Evolutionary conservation across 2,113 vertebrate genomes (phyloP), one percentile per base, ranked within the genome.

Genomic region (Cryptomyrus ogoouensis): DNA sequence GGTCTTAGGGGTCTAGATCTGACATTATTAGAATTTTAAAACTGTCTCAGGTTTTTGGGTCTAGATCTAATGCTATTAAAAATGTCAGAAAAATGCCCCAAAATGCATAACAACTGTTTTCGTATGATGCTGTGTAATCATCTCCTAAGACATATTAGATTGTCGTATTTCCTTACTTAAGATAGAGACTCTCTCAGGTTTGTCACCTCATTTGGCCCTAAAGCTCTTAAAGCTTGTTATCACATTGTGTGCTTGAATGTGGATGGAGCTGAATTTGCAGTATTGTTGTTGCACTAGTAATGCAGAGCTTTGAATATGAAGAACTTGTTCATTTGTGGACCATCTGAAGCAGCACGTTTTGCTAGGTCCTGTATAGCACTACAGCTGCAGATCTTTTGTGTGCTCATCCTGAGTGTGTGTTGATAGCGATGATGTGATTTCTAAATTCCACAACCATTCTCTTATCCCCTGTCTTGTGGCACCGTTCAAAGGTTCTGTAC

Each of bases 401-500:
- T 31, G 47, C 15, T 47, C 3, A 31, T 87, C 49, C 49, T 87
- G 17, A 87, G 49, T 52, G 44, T 84, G 44, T n/a, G 7, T 47
- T 24, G 49, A 87, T 15, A 50, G 44, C 12, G 24, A 31, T 62
- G 85, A 47, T 84, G 83, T 84, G 44, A 47, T 84, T 10, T 7
- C 84, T 87, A 17, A 17, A 31, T 53, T 56, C 49, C 13, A 19
- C 15, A 87, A 87, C 53, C 50, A 53, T 19, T 13, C 24, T 49
- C 49, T 87, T 87, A 87, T 87, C 85, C 47, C 3, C 70, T 52
- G 35, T 84, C 17, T 83, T 47, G 5, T 62, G 13, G 77, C 27
- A 39, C 80, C 13, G 80, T 53, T 62, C 89, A 89, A 85, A 84
- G 80, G 77, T 84, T 44, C 47, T 80, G 24, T 52, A 52, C 31